Evolutionary conservation across 2,113 vertebrate species (phyloP), one percentile per base, ranked within the genome.

Genomic region (Girardinichthys multiradiatus): DNA sequence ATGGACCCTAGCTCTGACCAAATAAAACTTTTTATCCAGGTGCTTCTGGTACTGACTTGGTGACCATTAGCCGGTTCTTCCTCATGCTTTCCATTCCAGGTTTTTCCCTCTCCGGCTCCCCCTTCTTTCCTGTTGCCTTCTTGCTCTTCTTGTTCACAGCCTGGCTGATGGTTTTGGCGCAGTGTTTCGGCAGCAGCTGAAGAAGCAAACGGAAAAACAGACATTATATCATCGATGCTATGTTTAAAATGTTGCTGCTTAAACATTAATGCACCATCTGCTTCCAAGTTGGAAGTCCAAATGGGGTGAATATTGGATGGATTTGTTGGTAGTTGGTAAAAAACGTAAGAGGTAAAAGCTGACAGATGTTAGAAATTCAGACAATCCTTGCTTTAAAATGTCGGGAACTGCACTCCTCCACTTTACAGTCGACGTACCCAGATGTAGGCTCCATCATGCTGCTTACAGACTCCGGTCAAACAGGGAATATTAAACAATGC

Each of bases 101-200:
- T 71, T 99, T 99, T 89, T 99, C 98, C 64, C 98, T 93, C 92
- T 99, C 98, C 2, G 97, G 96, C 92, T 99, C 98, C 61, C 97
- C 98, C 90, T 99, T 99, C 93, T 99, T 99, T 83, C 98, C 98
- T 2, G 97, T 98, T 77, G 97, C 95, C 91, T 97, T 98, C 94
- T 98, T 99, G 76, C 96, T 97, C 90, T 99, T 98, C 89, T 98
- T 99, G 92, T 99, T 99, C 88, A 98, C 97, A 45, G 96, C 97
- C 93, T 99, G 98, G 94, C 98, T 99, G 95, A 99, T 99, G 87
- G 98, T 99, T 95, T 99, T 99, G 83, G 98, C 98, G 94, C 97
- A 99, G 93, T 99, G 98, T 87, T 99, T 99, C 75, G 98, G 98
- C 89, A 99, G 94, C 89, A 99, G 93, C 97, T 99, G 83, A 3